A percentile compares a stretch with the other conserved stretches of the same genome.
Conservation (phyloP, 53 echinoderm and acorn worm species). For the Astropecten irregularis region DNA sequence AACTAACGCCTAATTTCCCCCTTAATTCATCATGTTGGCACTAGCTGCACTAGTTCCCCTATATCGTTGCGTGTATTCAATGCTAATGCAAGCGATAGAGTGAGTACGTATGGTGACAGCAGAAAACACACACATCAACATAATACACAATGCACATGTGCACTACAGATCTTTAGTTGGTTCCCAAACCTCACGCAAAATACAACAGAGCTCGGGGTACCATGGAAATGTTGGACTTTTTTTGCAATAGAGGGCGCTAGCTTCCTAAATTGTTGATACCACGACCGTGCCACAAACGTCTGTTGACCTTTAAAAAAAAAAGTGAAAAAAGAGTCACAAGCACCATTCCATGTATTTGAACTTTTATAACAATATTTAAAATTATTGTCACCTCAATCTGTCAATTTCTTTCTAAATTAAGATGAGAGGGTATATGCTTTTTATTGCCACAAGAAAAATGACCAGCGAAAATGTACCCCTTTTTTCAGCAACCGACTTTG, state of each 20-base stretch:
- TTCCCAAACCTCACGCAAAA: not conserved
- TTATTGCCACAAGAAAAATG: too few relatives aligned
- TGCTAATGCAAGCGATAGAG: not conserved
- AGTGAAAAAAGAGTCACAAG: too few relatives aligned
- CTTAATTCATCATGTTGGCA: not conserved
- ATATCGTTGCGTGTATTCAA: not conserved
- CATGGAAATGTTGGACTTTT: slow-evolving; percentile 20
- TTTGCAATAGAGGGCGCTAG: slow-evolving; percentile 16
- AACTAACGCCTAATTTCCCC: slow-evolving; percentile 27
- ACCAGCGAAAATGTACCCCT: too few relatives aligned
- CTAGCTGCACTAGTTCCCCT: not conserved
- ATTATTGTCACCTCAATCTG: too few relatives aligned
- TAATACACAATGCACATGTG: slow-evolving; percentile 27
- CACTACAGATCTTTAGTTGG: slow-evolving; percentile 28
- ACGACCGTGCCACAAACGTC: too few relatives aligned
- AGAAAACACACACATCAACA: not conserved
- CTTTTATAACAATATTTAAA: too few relatives aligned
- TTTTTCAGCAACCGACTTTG: too few relatives aligned
- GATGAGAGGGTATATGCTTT: too few relatives aligned
- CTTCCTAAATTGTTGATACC: too few relatives aligned
- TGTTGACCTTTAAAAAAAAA: too few relatives aligned
- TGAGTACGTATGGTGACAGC: not conserved
- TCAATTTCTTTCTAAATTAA: too few relatives aligned
- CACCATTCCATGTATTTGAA: too few relatives aligned
- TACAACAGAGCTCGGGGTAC: slow-evolving; percentile 13